Percentiles rank a stretch among this genome's conserved stretches.
phyloP scores from a whole-genome alignment of 2,113 vertebrate genomes.

The Labeo rohita region DNA sequence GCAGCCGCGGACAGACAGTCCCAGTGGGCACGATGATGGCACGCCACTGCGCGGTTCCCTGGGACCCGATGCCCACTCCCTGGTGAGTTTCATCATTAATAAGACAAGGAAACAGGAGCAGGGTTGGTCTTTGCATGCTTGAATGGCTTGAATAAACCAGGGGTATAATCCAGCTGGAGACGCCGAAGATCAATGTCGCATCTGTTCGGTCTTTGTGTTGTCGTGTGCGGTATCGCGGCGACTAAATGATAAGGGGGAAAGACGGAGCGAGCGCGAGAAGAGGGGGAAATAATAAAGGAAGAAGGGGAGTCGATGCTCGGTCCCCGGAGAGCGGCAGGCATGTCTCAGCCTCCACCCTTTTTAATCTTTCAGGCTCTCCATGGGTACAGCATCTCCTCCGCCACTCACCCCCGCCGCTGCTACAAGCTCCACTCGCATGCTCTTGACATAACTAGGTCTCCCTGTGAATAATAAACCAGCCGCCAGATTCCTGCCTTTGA shows the following conservation, averaged over 20 bases:
- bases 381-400: conserved; percentile 42
- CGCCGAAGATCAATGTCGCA: conserved; percentile 31
- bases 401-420: conserved; percentile 24
- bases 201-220: conserved; percentile 48
- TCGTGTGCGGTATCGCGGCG: background rate
- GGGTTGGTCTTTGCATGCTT: conserved; percentile 22
- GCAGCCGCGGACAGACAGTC: conserved; percentile 27
- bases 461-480: conserved; percentile 64
- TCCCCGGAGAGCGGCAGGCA: conserved; percentile 17
- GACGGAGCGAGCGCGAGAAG: background rate
- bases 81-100: conserved; percentile 28
- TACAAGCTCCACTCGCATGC: conserved; percentile 44
- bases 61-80: conserved; percentile 14
- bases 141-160: conserved; percentile 27
- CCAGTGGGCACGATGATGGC: conserved; percentile 8
- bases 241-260: background rate
- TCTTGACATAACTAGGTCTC: conserved; percentile 73
- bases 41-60: background rate
- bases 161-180: conserved; percentile 9
- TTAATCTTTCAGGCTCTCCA: conserved; percentile 54
- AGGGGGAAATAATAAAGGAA: conserved; percentile 3
- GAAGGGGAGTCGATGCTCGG: conserved; percentile 14
- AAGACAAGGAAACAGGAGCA: conserved; percentile 11
- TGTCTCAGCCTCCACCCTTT: conserved; percentile 52
- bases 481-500: conserved; percentile 60